Percentiles rank a stretch among this genome's conserved stretches.
These are phyloP conservation scores for Pardalotus punctatus DNA, from an alignment of 2,113 vertebrate species.

Conservation along the genomic window DNA sequence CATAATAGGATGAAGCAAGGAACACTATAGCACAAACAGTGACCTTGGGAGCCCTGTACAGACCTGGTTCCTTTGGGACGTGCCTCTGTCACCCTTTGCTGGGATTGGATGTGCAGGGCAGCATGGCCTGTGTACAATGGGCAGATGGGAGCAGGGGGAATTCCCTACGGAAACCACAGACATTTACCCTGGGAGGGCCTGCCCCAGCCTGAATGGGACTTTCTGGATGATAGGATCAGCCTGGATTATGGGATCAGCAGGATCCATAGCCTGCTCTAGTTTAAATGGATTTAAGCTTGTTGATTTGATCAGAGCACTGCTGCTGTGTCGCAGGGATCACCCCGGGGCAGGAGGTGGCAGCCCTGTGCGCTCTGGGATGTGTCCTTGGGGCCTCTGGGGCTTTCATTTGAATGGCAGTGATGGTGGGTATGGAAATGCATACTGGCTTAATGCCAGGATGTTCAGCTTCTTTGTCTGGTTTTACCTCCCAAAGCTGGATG, in stretches of 20 bases:
- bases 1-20: not conserved
- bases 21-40: not conserved
- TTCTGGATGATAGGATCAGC: not conserved
- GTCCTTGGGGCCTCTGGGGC: not conserved
- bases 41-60: not conserved
- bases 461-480: not conserved
- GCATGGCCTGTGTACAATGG: not conserved
- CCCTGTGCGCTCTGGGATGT: not conserved
- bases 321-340: not conserved
- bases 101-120: fast-evolving
- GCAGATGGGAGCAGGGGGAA: fast-evolving
- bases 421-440: not conserved
- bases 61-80: not conserved
- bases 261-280: not conserved
- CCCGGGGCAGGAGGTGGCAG: not conserved
- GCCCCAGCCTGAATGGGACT: not conserved
- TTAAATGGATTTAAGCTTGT: not conserved
- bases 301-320: not conserved
- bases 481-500: not conserved
- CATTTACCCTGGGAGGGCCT: fast-evolving
- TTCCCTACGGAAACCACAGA: fast-evolving
- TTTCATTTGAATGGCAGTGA: not conserved
- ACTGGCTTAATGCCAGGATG: not conserved
- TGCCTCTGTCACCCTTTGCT: not conserved
- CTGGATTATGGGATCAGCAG: fast-evolving